phyloP scores from a whole-genome alignment of 35 echinoderm and acorn worm species.

The Ophioderma brevispina region DNA sequence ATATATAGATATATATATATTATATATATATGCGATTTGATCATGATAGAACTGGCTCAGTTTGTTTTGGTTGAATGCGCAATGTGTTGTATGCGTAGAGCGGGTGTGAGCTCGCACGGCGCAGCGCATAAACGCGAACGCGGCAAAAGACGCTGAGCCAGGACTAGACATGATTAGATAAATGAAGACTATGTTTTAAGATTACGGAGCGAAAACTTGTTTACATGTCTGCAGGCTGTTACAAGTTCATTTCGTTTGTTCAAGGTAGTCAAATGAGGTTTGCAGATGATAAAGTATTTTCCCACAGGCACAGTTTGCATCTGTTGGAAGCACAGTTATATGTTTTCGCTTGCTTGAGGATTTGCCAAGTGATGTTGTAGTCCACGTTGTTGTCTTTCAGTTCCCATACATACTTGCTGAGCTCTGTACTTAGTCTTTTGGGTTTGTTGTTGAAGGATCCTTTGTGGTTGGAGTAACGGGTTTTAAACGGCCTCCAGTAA shows the following conservation, averaged over 20 bases:
- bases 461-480: background rate
- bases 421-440: background rate
- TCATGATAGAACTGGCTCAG: too few relatives aligned
- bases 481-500: background rate
- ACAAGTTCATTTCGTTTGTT: background rate
- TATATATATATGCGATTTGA: too few relatives aligned
- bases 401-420: background rate
- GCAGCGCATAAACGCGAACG: too few relatives aligned
- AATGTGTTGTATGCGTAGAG: too few relatives aligned
- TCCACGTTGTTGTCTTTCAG: background rate
- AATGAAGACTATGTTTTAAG: too few relatives aligned
- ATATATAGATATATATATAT: too few relatives aligned
- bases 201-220: too few relatives aligned
- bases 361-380: background rate
- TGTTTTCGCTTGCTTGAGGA: background rate
- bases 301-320: background rate
- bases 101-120: too few relatives aligned
- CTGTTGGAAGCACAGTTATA: background rate
- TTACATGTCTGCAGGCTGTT: conserved; percentile 2
- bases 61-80: too few relatives aligned
- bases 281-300: background rate
- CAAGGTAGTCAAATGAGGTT: background rate
- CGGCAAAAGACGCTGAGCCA: too few relatives aligned
- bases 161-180: too few relatives aligned
- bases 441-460: too few relatives aligned